Conservation (phyloP, 2,888 invertebrate species). For the Campoletis raptor region DNA sequence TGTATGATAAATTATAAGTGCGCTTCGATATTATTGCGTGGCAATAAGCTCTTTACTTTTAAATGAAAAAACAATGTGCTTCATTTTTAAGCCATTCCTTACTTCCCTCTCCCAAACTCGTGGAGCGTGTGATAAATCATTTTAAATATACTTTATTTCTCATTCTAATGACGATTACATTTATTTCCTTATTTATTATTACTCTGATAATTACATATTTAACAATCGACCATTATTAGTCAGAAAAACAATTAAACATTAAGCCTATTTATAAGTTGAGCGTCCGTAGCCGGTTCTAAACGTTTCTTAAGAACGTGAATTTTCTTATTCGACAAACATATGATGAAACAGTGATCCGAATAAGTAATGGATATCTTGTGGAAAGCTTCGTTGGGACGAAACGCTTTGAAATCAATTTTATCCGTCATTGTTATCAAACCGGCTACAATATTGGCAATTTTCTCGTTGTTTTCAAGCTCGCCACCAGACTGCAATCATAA, state of each 20-base stretch:
- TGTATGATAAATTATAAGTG: slow-evolving; percentile 3
- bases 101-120: background rate
- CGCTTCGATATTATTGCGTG: background rate
- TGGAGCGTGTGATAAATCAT: slow-evolving; percentile 16
- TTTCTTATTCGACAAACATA: slow-evolving; percentile 95
- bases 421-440: slow-evolving; percentile 91
- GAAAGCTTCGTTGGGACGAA: slow-evolving; percentile 90
- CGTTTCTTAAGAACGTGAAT: slow-evolving; percentile 92
- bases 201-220: background rate
- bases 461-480: slow-evolving; percentile 95
- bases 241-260: slow-evolving; percentile 68
- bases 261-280: slow-evolving; percentile 69
- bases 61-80: background rate
- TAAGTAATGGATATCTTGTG: slow-evolving; percentile 94
- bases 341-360: slow-evolving; percentile 93
- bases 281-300: slow-evolving; percentile 43
- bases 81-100: background rate
- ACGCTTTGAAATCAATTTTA: slow-evolving; percentile 90
- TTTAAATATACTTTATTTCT: slow-evolving; percentile 12
- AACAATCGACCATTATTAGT: background rate
- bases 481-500: slow-evolving; percentile 89
- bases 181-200: background rate
- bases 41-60: background rate
- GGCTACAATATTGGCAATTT: slow-evolving; percentile 92
- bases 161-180: background rate